Percentiles rank a stretch among this genome's conserved stretches.
phyloP scores from a whole-genome alignment of 2,888 invertebrate genomes.

The Acrobasis suavella region DNA sequence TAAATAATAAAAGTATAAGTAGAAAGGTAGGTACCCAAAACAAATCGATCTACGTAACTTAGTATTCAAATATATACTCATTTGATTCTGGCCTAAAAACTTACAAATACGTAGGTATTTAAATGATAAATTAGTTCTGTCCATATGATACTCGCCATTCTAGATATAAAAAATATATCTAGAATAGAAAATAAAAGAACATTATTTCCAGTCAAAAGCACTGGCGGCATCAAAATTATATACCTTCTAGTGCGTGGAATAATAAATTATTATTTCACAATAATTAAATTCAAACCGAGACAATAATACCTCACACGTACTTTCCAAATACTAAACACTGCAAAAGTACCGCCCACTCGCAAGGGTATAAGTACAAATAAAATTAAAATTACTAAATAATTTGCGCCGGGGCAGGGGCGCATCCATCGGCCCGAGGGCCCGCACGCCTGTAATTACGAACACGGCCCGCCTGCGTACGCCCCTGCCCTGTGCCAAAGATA shows the following conservation, averaged over 20 bases:
- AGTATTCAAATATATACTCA: too few species aligned
- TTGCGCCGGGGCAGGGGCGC: constrained; percentile 61
- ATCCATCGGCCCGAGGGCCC: constrained; percentile 63
- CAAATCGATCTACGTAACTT: too few species aligned
- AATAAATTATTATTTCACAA: neutral
- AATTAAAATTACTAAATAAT: constrained; percentile 79
- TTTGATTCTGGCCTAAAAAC: too few species aligned
- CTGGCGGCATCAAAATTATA: neutral
- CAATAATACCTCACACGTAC: constrained; percentile 52
- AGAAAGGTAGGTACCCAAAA: too few species aligned
- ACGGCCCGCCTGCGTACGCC: constrained; percentile 61
- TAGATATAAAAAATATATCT: too few species aligned
- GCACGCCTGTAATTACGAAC: constrained; percentile 70
- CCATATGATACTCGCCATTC: too few species aligned
- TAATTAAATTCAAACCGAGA: neutral
- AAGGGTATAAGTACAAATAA: constrained; percentile 71
- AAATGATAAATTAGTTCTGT: too few species aligned
- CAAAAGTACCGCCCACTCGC: constrained; percentile 42
- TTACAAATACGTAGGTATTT: too few species aligned
- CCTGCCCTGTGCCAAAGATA: constrained; percentile 53
- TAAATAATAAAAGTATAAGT: neutral
- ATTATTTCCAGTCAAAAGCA: too few species aligned
- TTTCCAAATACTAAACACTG: constrained; percentile 53
- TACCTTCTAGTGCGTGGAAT: neutral
- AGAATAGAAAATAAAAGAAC: too few species aligned